Conservation (phyloP, 2,113 vertebrate genomes). For the Semnornis frantzii region DNA sequence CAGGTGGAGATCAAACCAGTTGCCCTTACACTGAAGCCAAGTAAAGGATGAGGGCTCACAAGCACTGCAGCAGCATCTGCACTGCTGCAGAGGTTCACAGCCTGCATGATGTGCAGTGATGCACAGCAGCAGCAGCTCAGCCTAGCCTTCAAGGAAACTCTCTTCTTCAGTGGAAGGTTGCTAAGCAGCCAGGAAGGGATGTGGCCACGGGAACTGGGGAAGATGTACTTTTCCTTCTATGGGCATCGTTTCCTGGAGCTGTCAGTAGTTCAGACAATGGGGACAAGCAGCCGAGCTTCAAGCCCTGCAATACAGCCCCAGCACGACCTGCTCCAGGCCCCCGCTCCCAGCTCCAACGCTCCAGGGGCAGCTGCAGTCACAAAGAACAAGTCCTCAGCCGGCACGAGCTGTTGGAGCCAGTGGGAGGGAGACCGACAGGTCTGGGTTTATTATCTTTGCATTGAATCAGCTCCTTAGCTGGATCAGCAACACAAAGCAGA, state of each 20-base stretch:
- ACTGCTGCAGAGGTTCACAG: not conserved
- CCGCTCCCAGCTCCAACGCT: not conserved
- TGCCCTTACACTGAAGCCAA: not conserved
- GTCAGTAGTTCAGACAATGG: not conserved
- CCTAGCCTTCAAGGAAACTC: conserved; percentile 72
- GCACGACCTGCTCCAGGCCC: not conserved
- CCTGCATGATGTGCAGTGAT: not conserved
- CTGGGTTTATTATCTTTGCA: not conserved
- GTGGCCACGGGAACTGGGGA: conserved; percentile 43
- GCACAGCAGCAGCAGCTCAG: conserved; percentile 48
- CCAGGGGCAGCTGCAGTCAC: not conserved
- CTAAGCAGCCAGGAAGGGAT: conserved; percentile 78
- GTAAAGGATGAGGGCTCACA: not conserved
- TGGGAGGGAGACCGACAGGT: not conserved
- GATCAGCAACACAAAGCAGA: not conserved
- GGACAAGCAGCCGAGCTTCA: not conserved
- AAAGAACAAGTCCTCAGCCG: not conserved
- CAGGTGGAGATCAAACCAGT: accelerated
- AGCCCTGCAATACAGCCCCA: not conserved
- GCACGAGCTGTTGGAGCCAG: not conserved
- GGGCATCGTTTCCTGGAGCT: conserved; percentile 24
- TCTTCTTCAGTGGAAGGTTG: conserved; percentile 68
- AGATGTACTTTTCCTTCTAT: conserved; percentile 61
- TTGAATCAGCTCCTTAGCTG: not conserved
- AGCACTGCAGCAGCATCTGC: not conserved